Percentiles rank a stretch among this genome's conserved stretches.
Conservation (phyloP, 2,888 invertebrate species). For the Dione juno region DNA sequence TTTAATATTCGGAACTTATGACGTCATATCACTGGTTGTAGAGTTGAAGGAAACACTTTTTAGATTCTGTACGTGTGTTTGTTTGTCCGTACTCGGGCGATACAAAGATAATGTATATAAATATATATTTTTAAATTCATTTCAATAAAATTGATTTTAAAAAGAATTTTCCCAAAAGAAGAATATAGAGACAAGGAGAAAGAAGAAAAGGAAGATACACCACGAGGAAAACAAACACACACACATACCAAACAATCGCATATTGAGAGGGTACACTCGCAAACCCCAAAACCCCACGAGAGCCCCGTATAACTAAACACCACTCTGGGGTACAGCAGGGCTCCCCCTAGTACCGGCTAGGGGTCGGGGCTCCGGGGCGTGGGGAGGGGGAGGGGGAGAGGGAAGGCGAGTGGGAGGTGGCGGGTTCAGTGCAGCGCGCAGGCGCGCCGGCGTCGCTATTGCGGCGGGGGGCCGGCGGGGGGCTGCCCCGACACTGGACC, state of each 20-base stretch:
- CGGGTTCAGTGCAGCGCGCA: slow-evolving; percentile 52
- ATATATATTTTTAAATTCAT: neutral
- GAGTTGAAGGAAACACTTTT: neutral
- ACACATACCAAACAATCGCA: neutral
- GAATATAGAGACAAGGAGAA: neutral
- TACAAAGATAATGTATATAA: neutral
- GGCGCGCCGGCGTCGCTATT: slow-evolving; percentile 72
- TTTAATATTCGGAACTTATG: slow-evolving; percentile 16
- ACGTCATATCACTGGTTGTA: slow-evolving; percentile 31
- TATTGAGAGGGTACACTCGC: neutral
- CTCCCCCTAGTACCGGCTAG: slow-evolving; percentile 48
- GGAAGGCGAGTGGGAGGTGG: slow-evolving; percentile 33
- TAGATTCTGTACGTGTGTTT: neutral
- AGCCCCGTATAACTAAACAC: neutral
- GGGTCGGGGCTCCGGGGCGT: slow-evolving; percentile 39
- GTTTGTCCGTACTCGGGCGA: neutral
- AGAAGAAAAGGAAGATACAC: neutral
- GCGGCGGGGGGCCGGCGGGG: slow-evolving; percentile 70
- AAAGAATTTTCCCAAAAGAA: neutral
- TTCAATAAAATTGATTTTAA: neutral
- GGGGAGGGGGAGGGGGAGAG: slow-evolving; percentile 23
- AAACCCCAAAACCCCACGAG: neutral
- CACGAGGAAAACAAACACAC: neutral
- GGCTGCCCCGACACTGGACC: slow-evolving; percentile 76
- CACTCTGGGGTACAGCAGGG: neutral